Evolutionary conservation across 2,113 vertebrate genomes (phyloP), one percentile per base, ranked within the genome.

Genomic region (Nycticorax nycticorax): DNA sequence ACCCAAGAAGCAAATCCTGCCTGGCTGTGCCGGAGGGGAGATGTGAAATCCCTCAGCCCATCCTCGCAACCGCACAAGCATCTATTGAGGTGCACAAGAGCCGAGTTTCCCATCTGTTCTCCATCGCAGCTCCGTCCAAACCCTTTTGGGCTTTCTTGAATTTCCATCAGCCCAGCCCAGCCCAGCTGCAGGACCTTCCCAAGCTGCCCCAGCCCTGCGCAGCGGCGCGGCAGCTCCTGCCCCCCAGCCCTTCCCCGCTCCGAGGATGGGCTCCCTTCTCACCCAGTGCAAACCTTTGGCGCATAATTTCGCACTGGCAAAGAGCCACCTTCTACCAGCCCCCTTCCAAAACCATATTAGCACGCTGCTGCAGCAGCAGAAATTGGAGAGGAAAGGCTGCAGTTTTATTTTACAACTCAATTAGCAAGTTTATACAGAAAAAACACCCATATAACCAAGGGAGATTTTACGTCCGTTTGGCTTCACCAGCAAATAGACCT

Each of bases 341-440:
- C 85, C 78, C 85, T 95, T 97, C 89, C 93, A 96, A 95, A 97
- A 68, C 77, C 92, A 93, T 97, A 97, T 97, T 96, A 98, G 85
- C 95, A 95, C 74, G 17, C 83, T 91, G 94, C 96, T 94, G 95
- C 93, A 95, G 91, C 94, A 95, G 95, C 95, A 96, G 92, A 98
- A 97, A 95, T 91, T 94, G 85, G 92, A 97, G 93, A 92, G 82
- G 94, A 91, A 95, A 94, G 78, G 45, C 87, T 93, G 89, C 52
- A 96, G 95, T 92, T 96, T 95, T 93, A 94, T 97, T 97, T 97
- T 97, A 96, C 94, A 96, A 92, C 95, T 96, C 94, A 96, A 96
- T 97, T 98, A 97, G 92, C 79, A 59, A 95, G 91, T 97, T 96
- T 97, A 88, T 91, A 79, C 84, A 96, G 81, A 95, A 91, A 89